phyloP scores from a whole-genome alignment of 1,140 invertebrate species.

The Zaprionus ghesquierei region DNA sequence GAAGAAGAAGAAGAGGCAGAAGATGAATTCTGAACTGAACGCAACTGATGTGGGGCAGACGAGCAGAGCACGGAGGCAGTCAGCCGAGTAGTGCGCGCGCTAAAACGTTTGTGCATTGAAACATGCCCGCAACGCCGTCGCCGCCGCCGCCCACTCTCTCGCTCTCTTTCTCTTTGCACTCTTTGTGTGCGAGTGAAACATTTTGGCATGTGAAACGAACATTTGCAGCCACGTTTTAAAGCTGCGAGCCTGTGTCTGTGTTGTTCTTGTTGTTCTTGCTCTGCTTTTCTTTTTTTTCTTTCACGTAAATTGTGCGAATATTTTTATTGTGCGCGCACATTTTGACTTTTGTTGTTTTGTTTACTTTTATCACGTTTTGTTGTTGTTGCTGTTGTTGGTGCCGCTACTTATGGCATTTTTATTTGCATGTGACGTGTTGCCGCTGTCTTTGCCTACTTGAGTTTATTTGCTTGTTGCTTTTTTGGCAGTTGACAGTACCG shows the following conservation, averaged over 20 bases:
- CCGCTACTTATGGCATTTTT: not conserved
- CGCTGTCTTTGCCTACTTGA: conserved; percentile 20
- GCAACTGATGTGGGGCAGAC: conserved; percentile 18
- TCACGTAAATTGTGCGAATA: conserved; percentile 26
- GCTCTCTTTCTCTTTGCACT: not conserved
- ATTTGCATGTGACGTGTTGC: conserved; percentile 36
- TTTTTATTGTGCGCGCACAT: conserved; percentile 28
- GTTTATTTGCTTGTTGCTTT: conserved; percentile 58
- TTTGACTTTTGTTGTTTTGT: conserved; percentile 39
- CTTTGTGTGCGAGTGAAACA: conserved; percentile 21
- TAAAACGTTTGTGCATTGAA: conserved; percentile 41
- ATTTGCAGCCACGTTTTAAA: conserved; percentile 27
- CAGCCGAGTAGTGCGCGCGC: conserved; percentile 9
- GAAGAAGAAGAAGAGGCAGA: conserved; percentile 4
- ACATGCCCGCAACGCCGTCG: conserved; percentile 22
- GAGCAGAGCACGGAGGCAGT: not conserved
- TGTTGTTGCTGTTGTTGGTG: conserved; percentile 12
- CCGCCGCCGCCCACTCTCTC: not conserved
- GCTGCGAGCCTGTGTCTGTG: conserved; percentile 12
- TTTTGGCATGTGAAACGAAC: conserved; percentile 35
- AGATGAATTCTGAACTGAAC: conserved; percentile 1
- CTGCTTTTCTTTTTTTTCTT: not conserved
- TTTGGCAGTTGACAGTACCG: conserved; percentile 44
- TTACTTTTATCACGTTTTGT: conserved; percentile 45
- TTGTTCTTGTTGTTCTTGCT: not conserved